Base-by-base conservation (phyloP, 2,797 vertebrate species). In the Gorsachius magnificus region DNA sequence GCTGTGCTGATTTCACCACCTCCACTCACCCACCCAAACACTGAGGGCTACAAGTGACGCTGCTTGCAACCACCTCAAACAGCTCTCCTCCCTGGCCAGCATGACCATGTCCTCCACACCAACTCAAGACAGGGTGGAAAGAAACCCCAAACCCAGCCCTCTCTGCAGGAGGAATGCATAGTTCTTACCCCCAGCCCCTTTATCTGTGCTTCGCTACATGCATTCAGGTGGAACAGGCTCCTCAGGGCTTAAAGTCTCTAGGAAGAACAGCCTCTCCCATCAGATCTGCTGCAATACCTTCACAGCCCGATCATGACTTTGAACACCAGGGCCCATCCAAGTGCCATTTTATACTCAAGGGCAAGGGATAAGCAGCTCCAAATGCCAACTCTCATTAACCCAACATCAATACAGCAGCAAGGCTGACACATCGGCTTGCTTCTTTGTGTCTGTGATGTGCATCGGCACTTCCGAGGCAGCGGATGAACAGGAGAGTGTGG, bases 291-390 rank as follows among this genome's bases (percentile, higher is more conserved):
- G 63, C 35, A 29, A 33, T 5, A 9, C 31, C 45, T 82, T n/a
- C 75, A 51, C 54, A 76, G 83, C 54, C 54, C 33, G 31, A 28
- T 26, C 35, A 9, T 1, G 29, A 61, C 50, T 1, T 3, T 6
- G 63, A 91, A 60, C 58, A 51, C 57, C 33, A 7, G 41, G 66
- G 70, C 81, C 45, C 10, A 0, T 12, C 56, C 17, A 56, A 80
- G 65, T 18, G 74, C 28, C 78, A 58, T 21, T 85, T 74, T 63
- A 29, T 33, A 50, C 54, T 63, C 89, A 90, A 95, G 91, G 78
- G 71, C 81, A 74, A 38, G 24, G 66, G 78, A 92, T 51, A 50
- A 95, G 65, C 91, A 89, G 75, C 71, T 92, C 66, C 66, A 91
- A 79, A 85, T 60, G 90, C 50, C 89, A 92, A 1, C 75, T 92